These are phyloP conservation scores for Aleiodes alternator DNA, from an alignment of 2,888 invertebrate genomes.

Conservation along the genomic window DNA sequence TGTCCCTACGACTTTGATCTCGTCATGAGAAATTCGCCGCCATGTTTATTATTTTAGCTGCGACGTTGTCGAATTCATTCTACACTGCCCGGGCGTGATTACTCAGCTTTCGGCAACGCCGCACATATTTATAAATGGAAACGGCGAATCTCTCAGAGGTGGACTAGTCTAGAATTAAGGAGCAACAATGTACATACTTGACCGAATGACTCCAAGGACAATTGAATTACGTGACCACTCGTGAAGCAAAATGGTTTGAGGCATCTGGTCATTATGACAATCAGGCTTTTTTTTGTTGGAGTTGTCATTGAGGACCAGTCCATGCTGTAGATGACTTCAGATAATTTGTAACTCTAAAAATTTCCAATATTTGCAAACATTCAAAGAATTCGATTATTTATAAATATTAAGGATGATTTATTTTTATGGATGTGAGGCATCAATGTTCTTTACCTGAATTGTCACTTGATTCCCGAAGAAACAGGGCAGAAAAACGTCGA, in stretches of 20 bases:
- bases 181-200: slow-evolving; percentile 32
- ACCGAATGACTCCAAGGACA: slow-evolving; percentile 52
- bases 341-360: slow-evolving; percentile 49
- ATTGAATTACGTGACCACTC: slow-evolving; percentile 42
- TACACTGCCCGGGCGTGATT: too few relatives aligned
- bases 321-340: slow-evolving; percentile 45
- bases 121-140: too few relatives aligned
- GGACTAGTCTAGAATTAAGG: not conserved
- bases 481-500: slow-evolving; percentile 2
- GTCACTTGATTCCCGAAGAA: not conserved
- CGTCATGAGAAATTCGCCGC: too few relatives aligned
- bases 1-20: too few relatives aligned
- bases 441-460: not conserved
- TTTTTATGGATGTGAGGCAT: not conserved
- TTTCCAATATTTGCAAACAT: too few relatives aligned
- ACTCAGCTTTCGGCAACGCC: too few relatives aligned
- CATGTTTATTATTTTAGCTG: too few relatives aligned
- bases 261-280: slow-evolving; percentile 50
- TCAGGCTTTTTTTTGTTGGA: slow-evolving; percentile 46
- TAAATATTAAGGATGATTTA: too few relatives aligned
- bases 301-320: slow-evolving; percentile 46
- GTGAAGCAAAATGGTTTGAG: slow-evolving; percentile 45
- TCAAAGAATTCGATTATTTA: too few relatives aligned
- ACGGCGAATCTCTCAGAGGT: too few relatives aligned
- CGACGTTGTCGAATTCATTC: too few relatives aligned